A percentile compares a stretch with the other conserved stretches of the same genome.
Conservation (phyloP, 2,113 vertebrate species). For the Pangasianodon gigas region DNA sequence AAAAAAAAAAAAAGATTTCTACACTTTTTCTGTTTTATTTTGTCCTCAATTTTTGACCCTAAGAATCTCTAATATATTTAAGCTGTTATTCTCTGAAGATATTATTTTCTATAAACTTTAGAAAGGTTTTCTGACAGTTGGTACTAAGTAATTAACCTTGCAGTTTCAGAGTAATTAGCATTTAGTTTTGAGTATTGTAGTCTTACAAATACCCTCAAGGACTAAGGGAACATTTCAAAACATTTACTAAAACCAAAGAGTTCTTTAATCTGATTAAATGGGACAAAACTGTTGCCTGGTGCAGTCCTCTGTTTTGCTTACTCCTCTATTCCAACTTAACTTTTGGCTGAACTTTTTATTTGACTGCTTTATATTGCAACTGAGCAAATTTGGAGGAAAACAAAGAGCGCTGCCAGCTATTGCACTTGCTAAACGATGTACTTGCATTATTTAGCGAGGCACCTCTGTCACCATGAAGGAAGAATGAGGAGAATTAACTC, state of each 20-base stretch:
- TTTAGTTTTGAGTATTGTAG: neutral
- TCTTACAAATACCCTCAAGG: neutral
- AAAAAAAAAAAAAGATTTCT: neutral
- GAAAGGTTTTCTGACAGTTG: neutral
- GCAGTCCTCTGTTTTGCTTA: neutral
- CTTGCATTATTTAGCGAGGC: constrained; percentile 43
- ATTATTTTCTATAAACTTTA: neutral
- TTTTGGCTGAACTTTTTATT: constrained; percentile 18
- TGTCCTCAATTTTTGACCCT: neutral
- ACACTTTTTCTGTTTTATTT: neutral
- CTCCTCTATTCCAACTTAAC: neutral
- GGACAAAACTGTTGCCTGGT: neutral
- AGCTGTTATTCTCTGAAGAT: neutral
- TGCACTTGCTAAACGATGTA: constrained; percentile 14
- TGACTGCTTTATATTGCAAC: neutral
- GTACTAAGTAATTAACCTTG: neutral
- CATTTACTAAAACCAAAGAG: neutral
- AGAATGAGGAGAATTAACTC: constrained; percentile 44
- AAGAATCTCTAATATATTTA: neutral
- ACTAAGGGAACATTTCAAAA: neutral
- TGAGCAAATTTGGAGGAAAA: constrained; percentile 11
- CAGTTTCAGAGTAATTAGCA: neutral
- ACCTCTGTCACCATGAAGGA: constrained; percentile 33
- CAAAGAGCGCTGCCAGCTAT: constrained; percentile 4
- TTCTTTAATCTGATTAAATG: neutral